Conservation (phyloP, 2,113 vertebrate species). For the Verasper variegatus region DNA sequence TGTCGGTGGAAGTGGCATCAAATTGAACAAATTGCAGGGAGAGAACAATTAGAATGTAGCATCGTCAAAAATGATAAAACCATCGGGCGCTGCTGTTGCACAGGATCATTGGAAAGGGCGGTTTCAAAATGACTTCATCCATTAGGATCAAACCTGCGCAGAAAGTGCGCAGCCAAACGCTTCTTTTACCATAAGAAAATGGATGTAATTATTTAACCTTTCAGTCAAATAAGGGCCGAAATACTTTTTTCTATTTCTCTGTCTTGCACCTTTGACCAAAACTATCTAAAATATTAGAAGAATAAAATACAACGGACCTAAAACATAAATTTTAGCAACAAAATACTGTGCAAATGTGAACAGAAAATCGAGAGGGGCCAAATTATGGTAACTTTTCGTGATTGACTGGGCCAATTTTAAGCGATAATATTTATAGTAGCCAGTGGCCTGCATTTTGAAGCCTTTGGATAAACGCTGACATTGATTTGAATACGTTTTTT, state of each 20-base stretch:
- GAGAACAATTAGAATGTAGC: background rate
- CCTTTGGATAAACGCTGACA: background rate
- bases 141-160: background rate
- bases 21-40: slow-evolving; percentile 22
- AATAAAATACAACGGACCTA: background rate
- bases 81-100: background rate
- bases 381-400: background rate
- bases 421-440: background rate
- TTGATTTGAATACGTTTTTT: background rate
- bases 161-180: background rate
- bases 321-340: background rate
- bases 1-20: slow-evolving; percentile 23
- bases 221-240: background rate
- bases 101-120: background rate
- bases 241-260: background rate
- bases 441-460: background rate
- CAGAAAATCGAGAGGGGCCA: background rate
- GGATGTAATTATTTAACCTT: background rate
- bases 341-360: background rate
- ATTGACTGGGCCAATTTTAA: background rate
- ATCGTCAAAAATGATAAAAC: slow-evolving; percentile 7
- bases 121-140: background rate
- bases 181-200: background rate
- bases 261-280: background rate
- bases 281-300: background rate